Percentiles rank a stretch among this genome's conserved stretches.
phyloP scores from a whole-genome alignment of 1,140 invertebrate genomes.

The Galendromus occidentalis region DNA sequence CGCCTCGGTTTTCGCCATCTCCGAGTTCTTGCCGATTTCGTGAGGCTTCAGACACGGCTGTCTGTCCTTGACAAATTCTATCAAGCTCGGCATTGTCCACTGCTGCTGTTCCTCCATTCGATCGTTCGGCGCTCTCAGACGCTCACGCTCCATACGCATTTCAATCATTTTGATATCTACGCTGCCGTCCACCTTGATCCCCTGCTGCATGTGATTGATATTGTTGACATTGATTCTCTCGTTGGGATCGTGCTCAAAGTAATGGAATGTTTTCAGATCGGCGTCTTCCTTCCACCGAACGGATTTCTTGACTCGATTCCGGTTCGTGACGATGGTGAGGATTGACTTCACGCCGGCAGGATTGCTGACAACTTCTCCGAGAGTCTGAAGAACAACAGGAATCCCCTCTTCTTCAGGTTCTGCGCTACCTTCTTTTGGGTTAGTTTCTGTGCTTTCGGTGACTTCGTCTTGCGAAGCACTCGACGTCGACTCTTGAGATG shows the following conservation, averaged over 20 bases:
- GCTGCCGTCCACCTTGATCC: background rate
- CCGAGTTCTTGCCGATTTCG: slow-evolving; percentile 14
- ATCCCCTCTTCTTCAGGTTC: slow-evolving; percentile 18
- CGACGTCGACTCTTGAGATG: slow-evolving; percentile 2
- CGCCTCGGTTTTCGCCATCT: slow-evolving; percentile 22
- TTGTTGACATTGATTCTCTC: slow-evolving; percentile 37
- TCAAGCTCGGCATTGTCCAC: background rate
- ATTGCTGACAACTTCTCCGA: background rate
- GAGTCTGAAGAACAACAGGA: slow-evolving; percentile 14
- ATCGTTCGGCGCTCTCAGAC: background rate
- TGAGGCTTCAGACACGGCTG: background rate
- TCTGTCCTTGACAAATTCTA: slow-evolving; percentile 9
- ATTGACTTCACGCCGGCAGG: slow-evolving; percentile 17
- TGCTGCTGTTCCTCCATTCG: background rate
- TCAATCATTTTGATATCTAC: background rate
- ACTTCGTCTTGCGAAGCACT: background rate
- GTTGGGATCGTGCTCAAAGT: slow-evolving; percentile 79
- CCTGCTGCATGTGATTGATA: background rate
- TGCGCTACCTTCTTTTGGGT: slow-evolving; percentile 13
- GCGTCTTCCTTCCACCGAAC: slow-evolving; percentile 57
- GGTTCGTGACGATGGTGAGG: slow-evolving; percentile 20
- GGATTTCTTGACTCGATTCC: slow-evolving; percentile 48
- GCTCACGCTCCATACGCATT: background rate
- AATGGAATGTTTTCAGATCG: slow-evolving; percentile 56
- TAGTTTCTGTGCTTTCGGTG: slow-evolving; percentile 1